These are phyloP conservation scores for Dascyllus trimaculatus DNA, from an alignment of 2,113 vertebrate genomes.

Conservation along the genomic window DNA sequence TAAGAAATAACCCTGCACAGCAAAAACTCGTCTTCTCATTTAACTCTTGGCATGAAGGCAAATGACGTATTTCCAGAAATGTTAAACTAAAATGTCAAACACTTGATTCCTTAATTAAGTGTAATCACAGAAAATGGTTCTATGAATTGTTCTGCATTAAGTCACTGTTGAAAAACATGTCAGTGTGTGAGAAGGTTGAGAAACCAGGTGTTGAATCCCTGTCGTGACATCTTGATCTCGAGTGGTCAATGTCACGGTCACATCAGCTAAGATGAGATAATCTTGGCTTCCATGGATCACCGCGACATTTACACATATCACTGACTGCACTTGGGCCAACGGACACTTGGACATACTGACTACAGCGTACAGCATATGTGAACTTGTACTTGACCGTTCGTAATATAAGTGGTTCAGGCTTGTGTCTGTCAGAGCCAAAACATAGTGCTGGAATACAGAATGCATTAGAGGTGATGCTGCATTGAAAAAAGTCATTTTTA, in stretches of 20 bases:
- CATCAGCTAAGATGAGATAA: conserved; percentile 39
- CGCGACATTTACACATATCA: conserved; percentile 29
- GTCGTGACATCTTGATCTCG: conserved; percentile 1
- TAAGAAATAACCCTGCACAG: neutral
- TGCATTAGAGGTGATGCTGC: too few relatives aligned
- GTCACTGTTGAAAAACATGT: neutral
- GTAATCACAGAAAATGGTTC: conserved; percentile 2
- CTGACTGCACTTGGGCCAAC: neutral
- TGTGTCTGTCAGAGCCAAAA: too few relatives aligned
- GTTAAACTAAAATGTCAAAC: neutral
- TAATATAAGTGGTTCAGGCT: too few relatives aligned
- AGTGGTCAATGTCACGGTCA: neutral
- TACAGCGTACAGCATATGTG: neutral
- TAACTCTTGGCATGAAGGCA: neutral
- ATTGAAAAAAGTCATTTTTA: too few relatives aligned
- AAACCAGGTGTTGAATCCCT: conserved; percentile 27
- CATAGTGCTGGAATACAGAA: too few relatives aligned
- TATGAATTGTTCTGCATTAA: neutral
- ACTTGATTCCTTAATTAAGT: neutral
- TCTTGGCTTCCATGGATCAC: conserved; percentile 31
- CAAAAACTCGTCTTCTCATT: neutral
- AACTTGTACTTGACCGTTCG: too few relatives aligned
- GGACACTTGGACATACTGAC: neutral
- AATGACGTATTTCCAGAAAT: neutral
- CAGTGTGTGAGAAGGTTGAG: conserved; percentile 2